Conservation (phyloP, 2,888 invertebrate genomes). For the Diarsia rubi region DNA sequence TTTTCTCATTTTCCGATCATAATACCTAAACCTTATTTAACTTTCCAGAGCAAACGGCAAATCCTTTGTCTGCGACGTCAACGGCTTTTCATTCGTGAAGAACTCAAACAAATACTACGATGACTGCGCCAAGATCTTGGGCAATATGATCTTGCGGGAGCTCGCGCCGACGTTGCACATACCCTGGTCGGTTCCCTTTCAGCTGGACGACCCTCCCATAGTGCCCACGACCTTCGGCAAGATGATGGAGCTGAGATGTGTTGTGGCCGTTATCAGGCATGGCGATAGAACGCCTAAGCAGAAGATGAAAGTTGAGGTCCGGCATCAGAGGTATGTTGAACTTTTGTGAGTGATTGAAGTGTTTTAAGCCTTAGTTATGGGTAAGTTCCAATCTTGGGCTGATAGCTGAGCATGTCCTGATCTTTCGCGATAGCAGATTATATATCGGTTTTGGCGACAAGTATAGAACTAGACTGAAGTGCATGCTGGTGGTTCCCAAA, state of each 20-base stretch:
- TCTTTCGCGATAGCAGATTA: background rate
- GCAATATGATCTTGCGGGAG: conserved; percentile 99
- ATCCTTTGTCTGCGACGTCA: conserved; percentile 99
- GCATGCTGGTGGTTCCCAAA: background rate
- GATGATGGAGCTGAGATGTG: conserved; percentile 98
- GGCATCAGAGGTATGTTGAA: conserved; percentile 95
- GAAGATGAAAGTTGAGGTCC: conserved; percentile 99
- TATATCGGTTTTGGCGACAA: background rate
- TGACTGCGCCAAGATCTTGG: conserved; percentile 99
- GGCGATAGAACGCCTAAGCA: conserved; percentile 99
- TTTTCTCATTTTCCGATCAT: background rate
- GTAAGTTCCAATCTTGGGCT: background rate
- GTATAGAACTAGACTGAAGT: background rate
- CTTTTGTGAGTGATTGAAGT: background rate
- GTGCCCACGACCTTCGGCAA: conserved; percentile 99
- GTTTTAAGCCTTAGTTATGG: background rate
- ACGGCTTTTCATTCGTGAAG: conserved; percentile 99
- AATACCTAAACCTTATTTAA: background rate
- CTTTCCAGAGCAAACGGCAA: conserved; percentile 97
- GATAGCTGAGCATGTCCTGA: background rate
- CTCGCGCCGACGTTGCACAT: conserved; percentile 98
- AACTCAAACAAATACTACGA: conserved; percentile 99
- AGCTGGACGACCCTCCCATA: conserved; percentile 99
- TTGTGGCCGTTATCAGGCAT: conserved; percentile 99
- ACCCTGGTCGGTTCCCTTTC: conserved; percentile 99